Base-by-base conservation (phyloP, 1,140 invertebrate genomes). In the Conopomorpha cramerella region DNA sequence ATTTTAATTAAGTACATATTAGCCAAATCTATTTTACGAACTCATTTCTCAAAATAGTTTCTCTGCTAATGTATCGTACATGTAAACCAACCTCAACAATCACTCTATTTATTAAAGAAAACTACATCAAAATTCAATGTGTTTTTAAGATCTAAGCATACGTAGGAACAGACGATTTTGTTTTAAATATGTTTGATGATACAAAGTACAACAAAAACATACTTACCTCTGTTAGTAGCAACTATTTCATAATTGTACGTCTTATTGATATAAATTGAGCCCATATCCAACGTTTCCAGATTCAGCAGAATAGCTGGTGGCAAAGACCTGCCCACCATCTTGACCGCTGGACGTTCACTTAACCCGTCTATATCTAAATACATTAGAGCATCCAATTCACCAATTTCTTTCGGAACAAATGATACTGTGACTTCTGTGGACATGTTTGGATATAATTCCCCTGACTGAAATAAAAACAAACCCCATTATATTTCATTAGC, bases 281-380 rank as follows among this genome's bases (percentile, higher is more conserved):
- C 63, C 60, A 74, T 66, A 32, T 74, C 63, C 3, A 74, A 42
- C 7, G 67, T 74, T 38, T 74, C 65, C 30, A 72, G 36, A 34
- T 74, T 71, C 14, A 74, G 40, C 27, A 46, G 38, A 30, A 74
- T 74, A 3, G 45, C 39, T 8, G 70, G 70, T 10, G 70, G 67
- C 30, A 71, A 23, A 14, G 67, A 66, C 2, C 57, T 63, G 0
- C 71, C 71, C 13, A 55, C 36, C 29, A 76, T 43, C 18, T 50
- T 55, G 16, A 76, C 39, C 8, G 65, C 58, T 8, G 68, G 28
- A 15, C 70, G 51, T 10, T 65, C 51, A 8, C 23, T 29, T 7
- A 62, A 40, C 1, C 67, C 71, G 35, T 76, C 71, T 10, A 76
- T 55, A 35, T 76, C 70, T 33, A 76, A 50, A 54, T 59, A 76